These are phyloP conservation scores for Pseudopipra pipra DNA, from an alignment of 2,113 vertebrate species.

Conservation along the genomic window DNA sequence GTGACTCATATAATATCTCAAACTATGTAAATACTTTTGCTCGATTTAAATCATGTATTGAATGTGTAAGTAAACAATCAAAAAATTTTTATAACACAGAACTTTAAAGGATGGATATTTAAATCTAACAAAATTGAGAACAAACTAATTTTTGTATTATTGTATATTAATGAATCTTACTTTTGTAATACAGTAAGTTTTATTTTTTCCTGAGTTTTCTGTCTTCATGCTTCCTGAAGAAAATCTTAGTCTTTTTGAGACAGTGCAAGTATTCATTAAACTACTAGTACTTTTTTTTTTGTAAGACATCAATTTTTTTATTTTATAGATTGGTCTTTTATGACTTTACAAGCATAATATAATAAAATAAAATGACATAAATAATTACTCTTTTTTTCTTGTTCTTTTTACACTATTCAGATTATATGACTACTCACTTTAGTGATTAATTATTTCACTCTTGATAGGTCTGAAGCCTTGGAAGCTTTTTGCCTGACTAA, in stretches of 20 bases:
- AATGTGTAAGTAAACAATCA: neutral
- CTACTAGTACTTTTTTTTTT: neutral
- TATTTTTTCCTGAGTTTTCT: neutral
- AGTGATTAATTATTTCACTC: neutral
- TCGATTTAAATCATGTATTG: neutral
- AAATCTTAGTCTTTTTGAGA: neutral
- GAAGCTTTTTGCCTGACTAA: neutral
- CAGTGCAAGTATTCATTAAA: neutral
- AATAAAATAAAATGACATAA: neutral
- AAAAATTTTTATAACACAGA: neutral
- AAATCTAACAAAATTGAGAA: neutral
- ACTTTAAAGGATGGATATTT: neutral
- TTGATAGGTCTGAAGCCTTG: neutral
- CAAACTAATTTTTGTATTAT: neutral
- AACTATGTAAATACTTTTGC: neutral
- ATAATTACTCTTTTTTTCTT: neutral
- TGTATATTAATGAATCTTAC: neutral
- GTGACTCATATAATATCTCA: neutral
- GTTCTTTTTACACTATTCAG: neutral
- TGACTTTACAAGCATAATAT: neutral
- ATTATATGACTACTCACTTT: neutral
- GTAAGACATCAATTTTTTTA: neutral
- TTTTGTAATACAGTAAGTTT: neutral
- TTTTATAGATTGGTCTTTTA: neutral
- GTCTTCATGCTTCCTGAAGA: neutral